phyloP scores from a whole-genome alignment of 2,113 vertebrate species.

The Diglossa brunneiventris region DNA sequence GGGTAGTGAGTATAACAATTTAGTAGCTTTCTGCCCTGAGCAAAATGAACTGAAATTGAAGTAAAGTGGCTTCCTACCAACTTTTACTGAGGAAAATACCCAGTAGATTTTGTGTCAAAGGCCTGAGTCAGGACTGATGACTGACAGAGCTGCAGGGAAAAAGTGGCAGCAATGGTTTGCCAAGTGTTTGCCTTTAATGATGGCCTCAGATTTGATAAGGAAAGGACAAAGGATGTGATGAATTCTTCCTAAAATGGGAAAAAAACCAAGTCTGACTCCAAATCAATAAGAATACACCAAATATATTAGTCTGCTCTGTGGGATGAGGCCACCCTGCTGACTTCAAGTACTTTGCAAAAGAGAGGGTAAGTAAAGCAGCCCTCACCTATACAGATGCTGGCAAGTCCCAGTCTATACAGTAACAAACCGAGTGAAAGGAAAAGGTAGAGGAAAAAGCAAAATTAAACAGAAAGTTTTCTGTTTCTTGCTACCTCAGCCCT shows the following conservation, averaged over 20 bases:
- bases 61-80: not conserved
- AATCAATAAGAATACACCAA: not conserved
- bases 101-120: not conserved
- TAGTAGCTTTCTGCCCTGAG: not conserved
- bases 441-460: not conserved
- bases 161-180: not conserved
- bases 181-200: not conserved
- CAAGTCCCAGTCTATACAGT: not conserved
- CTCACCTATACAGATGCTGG: not conserved
- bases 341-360: not conserved
- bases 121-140: not conserved
- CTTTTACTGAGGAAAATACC: not conserved
- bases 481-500: not conserved
- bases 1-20: not conserved
- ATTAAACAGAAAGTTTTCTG: not conserved
- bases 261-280: fast-evolving
- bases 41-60: not conserved
- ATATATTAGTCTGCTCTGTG: not conserved
- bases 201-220: not conserved
- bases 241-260: not conserved
- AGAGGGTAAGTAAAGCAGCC: not conserved
- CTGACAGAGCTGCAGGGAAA: not conserved
- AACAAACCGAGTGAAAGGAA: not conserved
- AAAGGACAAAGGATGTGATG: not conserved
- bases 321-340: not conserved